Percentiles rank a stretch among this genome's conserved stretches.
phyloP scores from a whole-genome alignment of 2,888 invertebrate species.

The Agrochola circellaris region DNA sequence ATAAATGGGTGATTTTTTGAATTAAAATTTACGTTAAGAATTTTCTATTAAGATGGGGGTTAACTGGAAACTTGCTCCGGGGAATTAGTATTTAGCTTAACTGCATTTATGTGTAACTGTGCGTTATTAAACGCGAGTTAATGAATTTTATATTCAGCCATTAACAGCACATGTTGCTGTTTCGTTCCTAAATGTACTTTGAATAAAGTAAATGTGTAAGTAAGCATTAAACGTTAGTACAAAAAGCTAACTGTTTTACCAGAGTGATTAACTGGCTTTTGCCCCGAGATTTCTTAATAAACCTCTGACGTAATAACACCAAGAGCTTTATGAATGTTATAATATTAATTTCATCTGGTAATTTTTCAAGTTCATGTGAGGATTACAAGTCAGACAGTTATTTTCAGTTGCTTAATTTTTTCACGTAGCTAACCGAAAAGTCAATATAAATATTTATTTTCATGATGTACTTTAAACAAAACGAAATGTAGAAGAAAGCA shows the following conservation, averaged over 20 bases:
- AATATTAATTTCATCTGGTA: conserved; percentile 21
- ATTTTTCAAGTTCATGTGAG: conserved; percentile 6
- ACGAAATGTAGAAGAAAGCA: not conserved
- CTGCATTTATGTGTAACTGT: conserved; percentile 64
- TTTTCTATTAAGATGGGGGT: conserved; percentile 80
- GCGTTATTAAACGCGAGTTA: conserved; percentile 46
- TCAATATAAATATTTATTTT: not conserved
- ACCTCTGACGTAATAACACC: conserved; percentile 13
- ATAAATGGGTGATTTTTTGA: conserved; percentile 74
- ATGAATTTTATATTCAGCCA: conserved; percentile 58
- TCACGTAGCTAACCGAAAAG: not conserved
- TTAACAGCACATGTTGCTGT: conserved; percentile 61
- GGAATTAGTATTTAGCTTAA: conserved; percentile 72
- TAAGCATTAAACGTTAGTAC: conserved; percentile 23
- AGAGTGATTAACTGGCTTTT: conserved; percentile 12
- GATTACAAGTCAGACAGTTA: not conserved
- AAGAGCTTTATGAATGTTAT: conserved; percentile 29
- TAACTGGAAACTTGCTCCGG: conserved; percentile 75
- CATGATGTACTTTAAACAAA: not conserved
- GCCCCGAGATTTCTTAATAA: conserved; percentile 35
- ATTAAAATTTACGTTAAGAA: conserved; percentile 83
- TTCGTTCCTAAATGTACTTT: conserved; percentile 32
- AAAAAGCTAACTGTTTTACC: conserved; percentile 35
- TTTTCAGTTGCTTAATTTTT: not conserved
- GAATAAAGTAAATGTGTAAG: conserved; percentile 22